Base-by-base conservation (phyloP, 2,888 invertebrate species). In the Lasioglossum marginatum region DNA sequence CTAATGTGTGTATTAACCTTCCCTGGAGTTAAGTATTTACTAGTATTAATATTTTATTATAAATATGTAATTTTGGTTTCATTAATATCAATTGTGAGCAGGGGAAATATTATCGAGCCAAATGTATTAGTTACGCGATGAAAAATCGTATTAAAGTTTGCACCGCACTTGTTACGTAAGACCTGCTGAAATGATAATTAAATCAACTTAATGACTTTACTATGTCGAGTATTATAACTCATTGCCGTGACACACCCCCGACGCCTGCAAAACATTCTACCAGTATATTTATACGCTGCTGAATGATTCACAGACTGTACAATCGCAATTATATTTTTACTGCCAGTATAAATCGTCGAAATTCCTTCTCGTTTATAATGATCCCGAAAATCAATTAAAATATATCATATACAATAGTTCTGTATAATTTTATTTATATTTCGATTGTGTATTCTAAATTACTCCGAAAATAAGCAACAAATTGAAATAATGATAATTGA, bases 211-310 rank as follows among this genome's bases (percentile, higher is more conserved):
- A 70, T 70, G 70, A 70, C 40, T 68, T 66, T 37, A n/a, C 10
- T 40, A n/a, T 70, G 70, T 40, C 34, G n/a, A 70, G 70, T n/a
- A 6, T 63, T 63, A 31, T 31, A 70, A 70, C 12, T 40, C 70
- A 40, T 40, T 70, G 70, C 10, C 66, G 37, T 40, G 70, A 70
- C 40, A 70, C 70, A 70, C 40, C 70, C 70, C 70, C 70, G 16
- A 40, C 40, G 40, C n/a, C n/a, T 4, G 70, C 19, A 70, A n/a
- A 37, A n/a, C 23, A n/a, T 2, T 37, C 14, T 40, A 23, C 40
- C 68, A n/a, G n/a, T n/a, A 4, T n/a, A 68, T 70, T 40, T 70
- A 4, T 14, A 70, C n/a, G 0, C 68, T 70, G 12, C 40, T 40
- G 40, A 40, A 40, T 40, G n/a, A 70, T 70, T 70, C 68, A 16